Conservation (phyloP, 2,797 vertebrate species). For the Echeneis naucrates region DNA sequence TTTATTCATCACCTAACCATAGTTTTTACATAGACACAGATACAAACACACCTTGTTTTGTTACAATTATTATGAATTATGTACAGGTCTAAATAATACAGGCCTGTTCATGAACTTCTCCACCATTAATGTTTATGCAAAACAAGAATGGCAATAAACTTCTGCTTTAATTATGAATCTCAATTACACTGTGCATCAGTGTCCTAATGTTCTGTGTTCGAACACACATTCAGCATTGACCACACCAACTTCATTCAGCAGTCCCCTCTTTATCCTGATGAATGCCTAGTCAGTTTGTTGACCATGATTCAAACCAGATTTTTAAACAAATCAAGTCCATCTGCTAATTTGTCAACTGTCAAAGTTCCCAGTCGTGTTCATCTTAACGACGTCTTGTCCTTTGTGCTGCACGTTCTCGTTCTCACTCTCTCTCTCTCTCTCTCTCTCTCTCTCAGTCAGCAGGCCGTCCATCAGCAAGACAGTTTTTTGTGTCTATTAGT, state of each 20-base stretch:
- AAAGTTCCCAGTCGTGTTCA: conserved; percentile 33
- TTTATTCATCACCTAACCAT: conserved; percentile 36
- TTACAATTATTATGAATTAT: conserved; percentile 41
- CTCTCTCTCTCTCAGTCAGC: conserved; percentile 46
- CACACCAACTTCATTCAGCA: not conserved
- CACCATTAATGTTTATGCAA: conserved; percentile 11
- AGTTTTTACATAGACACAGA: conserved; percentile 16
- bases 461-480: conserved; percentile 60
- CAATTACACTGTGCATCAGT: not conserved
- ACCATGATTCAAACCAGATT: conserved; percentile 28
- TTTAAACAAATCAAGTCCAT: conserved; percentile 46
- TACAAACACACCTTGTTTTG: conserved; percentile 27
- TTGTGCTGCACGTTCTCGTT: too few species aligned
- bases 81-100: conserved; percentile 25
- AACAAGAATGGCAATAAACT: conserved; percentile 7
- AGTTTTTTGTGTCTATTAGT: conserved; percentile 72
- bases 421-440: conserved; percentile 9
- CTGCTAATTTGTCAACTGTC: conserved; percentile 56
- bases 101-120: conserved; percentile 10
- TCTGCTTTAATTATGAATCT: conserved; percentile 18
- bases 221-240: not conserved
- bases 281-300: conserved; percentile 5
- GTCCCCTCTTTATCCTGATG: not conserved
- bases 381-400: conserved; percentile 35
- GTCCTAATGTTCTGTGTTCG: not conserved